Evolutionary conservation across 2,113 vertebrate genomes (phyloP), one percentile per base, ranked within the genome.

Genomic region (Pelodiscus sinensis): DNA sequence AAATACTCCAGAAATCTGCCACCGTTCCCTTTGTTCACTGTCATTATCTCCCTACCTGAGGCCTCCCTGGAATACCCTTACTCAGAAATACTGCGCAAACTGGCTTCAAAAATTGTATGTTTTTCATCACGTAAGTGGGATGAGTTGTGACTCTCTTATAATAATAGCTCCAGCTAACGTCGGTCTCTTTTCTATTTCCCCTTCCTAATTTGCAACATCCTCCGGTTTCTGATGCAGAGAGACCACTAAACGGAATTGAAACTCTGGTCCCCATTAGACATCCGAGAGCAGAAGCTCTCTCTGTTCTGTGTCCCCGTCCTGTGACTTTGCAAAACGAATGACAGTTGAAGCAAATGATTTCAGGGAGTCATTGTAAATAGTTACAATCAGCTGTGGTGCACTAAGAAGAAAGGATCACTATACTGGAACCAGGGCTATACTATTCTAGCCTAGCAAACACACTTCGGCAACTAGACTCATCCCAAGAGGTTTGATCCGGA

Each of bases 401-500:
- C 25, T 77, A 50, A 50, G 7, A 50, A n/a, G 65, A 19, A 35
- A 71, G 65, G 65, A 44, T 14, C 22, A 15, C 11, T 35, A 19
- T 56, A 56, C 1, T 22, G 0, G 13, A 29, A 5, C 22, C 56
- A 3, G 16, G 24, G 60, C 8, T 90, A 5, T 75, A 16, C 16
- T 44, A 24, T 31, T 52, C 19, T 27, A 50, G 51, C 12, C 57
- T 54, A 15, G 52, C 71, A 90, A 88, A 65, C 1, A 0, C 22
- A 2, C 29, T 27, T 25, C 9, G 54, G 22, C 55, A 83, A 11
- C 54, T 50, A 16, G 50, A 29, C 0, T 2, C 13, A 0, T 6
- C 52, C 57, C 78, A 24, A 81, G 55, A 85, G 50, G 38, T 79
- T 35, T 51, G 22, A 58, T 19, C 38, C 84, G 9, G 50, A 62